Conservation (phyloP, 2,113 vertebrate genomes). For the Chlamydotis undulata region DNA sequence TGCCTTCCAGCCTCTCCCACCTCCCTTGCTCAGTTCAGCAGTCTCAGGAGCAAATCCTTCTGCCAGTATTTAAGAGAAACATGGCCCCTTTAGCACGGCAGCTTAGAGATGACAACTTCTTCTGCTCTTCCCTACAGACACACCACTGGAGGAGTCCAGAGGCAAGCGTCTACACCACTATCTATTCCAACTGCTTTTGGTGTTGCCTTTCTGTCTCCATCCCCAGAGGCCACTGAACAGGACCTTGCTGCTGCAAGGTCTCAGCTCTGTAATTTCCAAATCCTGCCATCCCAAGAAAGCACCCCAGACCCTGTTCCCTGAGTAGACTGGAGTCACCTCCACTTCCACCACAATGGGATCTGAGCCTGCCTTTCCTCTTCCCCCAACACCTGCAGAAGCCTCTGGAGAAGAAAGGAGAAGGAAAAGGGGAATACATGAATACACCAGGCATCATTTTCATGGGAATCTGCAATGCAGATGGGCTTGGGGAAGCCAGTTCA, state of each 20-base stretch:
- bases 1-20: background rate
- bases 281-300: background rate
- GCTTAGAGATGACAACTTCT: background rate
- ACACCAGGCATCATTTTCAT: background rate
- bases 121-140: background rate
- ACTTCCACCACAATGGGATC: rapidly evolving
- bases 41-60: background rate
- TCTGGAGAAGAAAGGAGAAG: background rate
- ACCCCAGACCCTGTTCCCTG: background rate
- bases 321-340: background rate
- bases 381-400: background rate
- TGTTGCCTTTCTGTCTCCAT: background rate
- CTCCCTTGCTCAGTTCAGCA: background rate
- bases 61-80: background rate
- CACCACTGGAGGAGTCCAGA: background rate
- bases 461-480: background rate
- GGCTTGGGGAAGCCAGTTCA: background rate
- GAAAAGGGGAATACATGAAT: background rate
- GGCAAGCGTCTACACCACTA: background rate
- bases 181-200: background rate
- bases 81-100: too few relatives aligned
- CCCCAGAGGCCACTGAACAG: background rate
- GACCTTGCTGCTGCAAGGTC: background rate
- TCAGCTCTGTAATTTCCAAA: background rate
- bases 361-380: background rate